phyloP scores from a whole-genome alignment of 2,888 invertebrate species.

The Neoaliturus tenellus region DNA sequence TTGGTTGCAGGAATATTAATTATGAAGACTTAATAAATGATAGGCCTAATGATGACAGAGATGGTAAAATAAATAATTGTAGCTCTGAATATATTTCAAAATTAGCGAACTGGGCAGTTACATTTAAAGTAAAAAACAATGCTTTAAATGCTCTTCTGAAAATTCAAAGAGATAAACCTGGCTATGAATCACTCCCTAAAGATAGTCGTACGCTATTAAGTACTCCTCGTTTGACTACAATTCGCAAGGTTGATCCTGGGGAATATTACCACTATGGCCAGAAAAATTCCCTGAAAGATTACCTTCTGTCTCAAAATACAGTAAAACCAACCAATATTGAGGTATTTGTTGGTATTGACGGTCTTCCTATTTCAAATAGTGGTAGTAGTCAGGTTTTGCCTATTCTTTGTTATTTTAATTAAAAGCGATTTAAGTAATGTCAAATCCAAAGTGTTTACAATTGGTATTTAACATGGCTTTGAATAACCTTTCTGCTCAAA shows the following conservation, averaged over 20 bases:
- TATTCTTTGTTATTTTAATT: background rate
- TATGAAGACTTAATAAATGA: too few relatives aligned
- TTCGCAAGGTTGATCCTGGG: background rate
- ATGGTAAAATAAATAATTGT: background rate
- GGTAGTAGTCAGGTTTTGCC: background rate
- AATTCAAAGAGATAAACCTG: background rate
- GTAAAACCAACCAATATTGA: background rate
- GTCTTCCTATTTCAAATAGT: background rate
- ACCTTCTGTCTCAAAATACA: background rate
- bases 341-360: background rate
- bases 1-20: too few relatives aligned
- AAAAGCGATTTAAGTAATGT: background rate
- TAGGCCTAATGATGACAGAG: too few relatives aligned
- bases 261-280: background rate
- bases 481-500: conserved; percentile 5
- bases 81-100: background rate
- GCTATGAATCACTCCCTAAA: background rate
- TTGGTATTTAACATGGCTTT: background rate
- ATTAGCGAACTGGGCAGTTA: background rate
- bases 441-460: background rate
- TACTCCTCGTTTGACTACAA: background rate
- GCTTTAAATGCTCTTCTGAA: background rate
- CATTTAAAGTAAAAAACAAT: background rate
- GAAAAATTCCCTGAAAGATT: background rate
- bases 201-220: background rate